These are phyloP conservation scores for Lomographa bimaculata DNA, from an alignment of 2,888 invertebrate genomes.

Conservation along the genomic window DNA sequence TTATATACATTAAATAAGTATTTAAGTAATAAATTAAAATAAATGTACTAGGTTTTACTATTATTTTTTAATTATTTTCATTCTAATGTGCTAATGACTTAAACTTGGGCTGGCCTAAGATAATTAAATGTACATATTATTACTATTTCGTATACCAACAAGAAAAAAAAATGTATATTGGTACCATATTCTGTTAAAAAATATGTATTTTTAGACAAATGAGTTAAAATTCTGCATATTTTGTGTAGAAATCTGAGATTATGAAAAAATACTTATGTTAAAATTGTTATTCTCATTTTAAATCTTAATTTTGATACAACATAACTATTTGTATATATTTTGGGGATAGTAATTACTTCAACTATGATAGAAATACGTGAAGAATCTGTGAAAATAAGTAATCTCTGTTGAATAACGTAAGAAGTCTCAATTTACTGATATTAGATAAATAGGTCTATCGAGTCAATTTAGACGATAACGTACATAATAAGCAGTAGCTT, in stretches of 20 bases:
- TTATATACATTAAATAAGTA: no score
- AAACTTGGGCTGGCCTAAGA: constrained; percentile 31
- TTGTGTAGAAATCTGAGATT: constrained; percentile 3
- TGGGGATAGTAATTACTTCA: neutral
- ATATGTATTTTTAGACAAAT: no score
- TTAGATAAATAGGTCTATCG: constrained; percentile 18
- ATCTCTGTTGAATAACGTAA: constrained; percentile 2
- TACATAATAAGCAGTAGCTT: constrained; percentile 16
- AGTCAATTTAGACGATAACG: constrained; percentile 22
- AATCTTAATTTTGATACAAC: constrained; percentile 12
- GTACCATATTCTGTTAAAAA: no score
- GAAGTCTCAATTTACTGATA: constrained; percentile 16
- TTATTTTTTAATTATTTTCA: no score
- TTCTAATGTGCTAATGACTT: no score
- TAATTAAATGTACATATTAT: constrained; percentile 3
- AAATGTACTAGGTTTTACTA: no score
- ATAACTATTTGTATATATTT: neutral
- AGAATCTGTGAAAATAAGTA: neutral
- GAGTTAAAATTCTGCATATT: neutral
- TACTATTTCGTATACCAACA: no score
- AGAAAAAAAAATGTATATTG: no score
- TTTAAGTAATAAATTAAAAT: no score
- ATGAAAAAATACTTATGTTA: constrained; percentile 4
- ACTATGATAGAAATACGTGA: no score
- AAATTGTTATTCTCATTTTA: constrained; percentile 13